A percentile compares a stretch with the other conserved stretches of the same genome.
phyloP scores from a whole-genome alignment of 1,140 invertebrate species.

The Zeugodacus cucurbitae region DNA sequence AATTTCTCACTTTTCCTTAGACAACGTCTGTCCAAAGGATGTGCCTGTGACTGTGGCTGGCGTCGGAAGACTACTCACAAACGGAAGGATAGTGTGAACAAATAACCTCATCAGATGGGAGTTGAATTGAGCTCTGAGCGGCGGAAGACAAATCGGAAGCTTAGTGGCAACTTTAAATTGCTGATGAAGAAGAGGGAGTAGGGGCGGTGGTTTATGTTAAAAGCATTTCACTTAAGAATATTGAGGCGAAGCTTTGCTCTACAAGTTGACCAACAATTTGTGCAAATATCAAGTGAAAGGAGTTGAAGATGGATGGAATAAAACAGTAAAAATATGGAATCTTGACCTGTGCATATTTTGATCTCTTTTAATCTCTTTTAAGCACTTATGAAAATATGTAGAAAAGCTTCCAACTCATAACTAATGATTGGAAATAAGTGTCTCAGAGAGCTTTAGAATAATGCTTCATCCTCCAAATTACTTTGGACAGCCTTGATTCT shows the following conservation, averaged over 20 bases:
- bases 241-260: background rate
- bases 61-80: background rate
- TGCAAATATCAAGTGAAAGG: background rate
- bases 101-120: background rate
- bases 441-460: too few species aligned
- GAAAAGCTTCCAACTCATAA: too few species aligned
- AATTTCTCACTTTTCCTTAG: slow-evolving; percentile 5
- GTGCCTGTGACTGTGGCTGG: background rate
- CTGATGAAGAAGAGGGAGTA: too few species aligned
- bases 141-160: background rate
- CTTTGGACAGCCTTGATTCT: too few species aligned
- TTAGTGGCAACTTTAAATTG: background rate
- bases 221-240: background rate
- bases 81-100: background rate
- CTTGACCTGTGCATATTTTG: too few species aligned
- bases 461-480: too few species aligned
- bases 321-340: background rate
- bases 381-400: too few species aligned
- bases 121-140: background rate
- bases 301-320: background rate
- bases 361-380: too few species aligned
- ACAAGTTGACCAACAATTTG: background rate
- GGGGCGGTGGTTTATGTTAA: background rate
- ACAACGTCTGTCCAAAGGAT: background rate
- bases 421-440: too few species aligned